These are phyloP conservation scores for Phania funesta DNA, from an alignment of 2,888 invertebrate species.

Conservation along the genomic window DNA sequence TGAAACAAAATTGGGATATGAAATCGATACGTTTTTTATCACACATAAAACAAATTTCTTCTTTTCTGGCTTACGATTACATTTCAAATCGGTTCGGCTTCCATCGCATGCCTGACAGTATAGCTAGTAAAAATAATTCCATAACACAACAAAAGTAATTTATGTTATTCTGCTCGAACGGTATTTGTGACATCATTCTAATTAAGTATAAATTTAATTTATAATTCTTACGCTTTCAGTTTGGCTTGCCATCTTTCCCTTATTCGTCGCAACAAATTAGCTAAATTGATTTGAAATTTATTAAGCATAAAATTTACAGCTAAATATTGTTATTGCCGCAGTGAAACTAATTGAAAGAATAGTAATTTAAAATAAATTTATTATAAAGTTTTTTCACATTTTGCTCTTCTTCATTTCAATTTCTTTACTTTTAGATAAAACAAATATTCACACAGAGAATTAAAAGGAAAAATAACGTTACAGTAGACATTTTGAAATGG, in stretches of 20 bases:
- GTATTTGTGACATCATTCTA: constrained; percentile 2
- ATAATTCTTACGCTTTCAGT: neutral
- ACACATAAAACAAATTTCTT: too few relatives aligned
- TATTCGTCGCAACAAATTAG: constrained; percentile 71
- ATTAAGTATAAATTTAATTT: constrained; percentile 34
- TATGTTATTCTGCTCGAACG: neutral
- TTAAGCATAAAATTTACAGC: constrained; percentile 72
- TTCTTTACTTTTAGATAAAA: constrained; percentile 31
- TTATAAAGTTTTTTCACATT: constrained; percentile 34
- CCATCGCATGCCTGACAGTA: too few relatives aligned
- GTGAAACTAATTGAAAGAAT: constrained; percentile 63
- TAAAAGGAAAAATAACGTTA: constrained; percentile 3
- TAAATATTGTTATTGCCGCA: constrained; percentile 51
- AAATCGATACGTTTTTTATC: too few relatives aligned
- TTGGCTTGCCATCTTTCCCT: constrained; percentile 20
- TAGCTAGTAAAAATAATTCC: too few relatives aligned
- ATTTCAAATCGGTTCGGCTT: too few relatives aligned
- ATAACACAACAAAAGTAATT: neutral
- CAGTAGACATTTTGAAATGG: constrained; percentile 69
- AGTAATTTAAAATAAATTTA: constrained; percentile 58
- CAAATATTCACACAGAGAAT: neutral
- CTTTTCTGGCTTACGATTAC: too few relatives aligned
- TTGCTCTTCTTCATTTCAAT: constrained; percentile 7
- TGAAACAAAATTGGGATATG: too few relatives aligned
- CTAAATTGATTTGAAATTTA: constrained; percentile 78